Evolutionary conservation across 2,113 vertebrate species (phyloP).

Genomic region (Chionis minor): DNA sequence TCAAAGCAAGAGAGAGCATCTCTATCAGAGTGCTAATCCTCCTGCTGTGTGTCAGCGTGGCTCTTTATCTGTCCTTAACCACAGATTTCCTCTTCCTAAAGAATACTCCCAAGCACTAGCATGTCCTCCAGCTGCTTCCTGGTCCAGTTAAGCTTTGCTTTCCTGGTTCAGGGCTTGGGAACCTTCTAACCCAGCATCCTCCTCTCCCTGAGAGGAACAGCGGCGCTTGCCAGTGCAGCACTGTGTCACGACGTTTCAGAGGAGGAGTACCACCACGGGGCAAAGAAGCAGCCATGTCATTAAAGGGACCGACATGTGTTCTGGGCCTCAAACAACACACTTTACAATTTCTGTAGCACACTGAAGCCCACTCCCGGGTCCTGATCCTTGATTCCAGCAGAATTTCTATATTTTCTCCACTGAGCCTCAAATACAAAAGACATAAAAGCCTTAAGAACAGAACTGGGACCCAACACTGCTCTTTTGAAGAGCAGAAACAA

Average conservation of each 20-base stretch:
- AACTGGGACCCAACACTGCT: background rate
- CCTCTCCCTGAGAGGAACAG: background rate
- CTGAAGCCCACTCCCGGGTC: background rate
- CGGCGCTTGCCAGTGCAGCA: background rate
- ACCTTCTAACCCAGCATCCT: rapidly evolving
- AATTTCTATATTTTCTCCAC: background rate
- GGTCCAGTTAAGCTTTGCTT: background rate
- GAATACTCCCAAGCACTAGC: background rate
- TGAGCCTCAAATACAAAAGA: background rate
- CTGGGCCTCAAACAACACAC: background rate
- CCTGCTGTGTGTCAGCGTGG: background rate
- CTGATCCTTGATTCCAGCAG: background rate
- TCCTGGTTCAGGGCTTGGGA: background rate
- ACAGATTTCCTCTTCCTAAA: background rate
- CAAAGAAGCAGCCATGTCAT: background rate
- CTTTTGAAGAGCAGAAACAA: background rate
- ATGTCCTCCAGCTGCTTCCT: background rate
- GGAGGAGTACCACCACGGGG: background rate
- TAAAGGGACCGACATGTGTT: background rate
- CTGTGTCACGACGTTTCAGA: rapidly evolving
- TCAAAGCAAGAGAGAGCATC: background rate
- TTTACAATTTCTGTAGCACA: background rate
- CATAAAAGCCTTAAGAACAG: background rate
- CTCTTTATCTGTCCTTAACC: background rate
- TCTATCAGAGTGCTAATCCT: background rate